Base-by-base conservation (phyloP, 2,888 invertebrate genomes). In the Euclidia mi region DNA sequence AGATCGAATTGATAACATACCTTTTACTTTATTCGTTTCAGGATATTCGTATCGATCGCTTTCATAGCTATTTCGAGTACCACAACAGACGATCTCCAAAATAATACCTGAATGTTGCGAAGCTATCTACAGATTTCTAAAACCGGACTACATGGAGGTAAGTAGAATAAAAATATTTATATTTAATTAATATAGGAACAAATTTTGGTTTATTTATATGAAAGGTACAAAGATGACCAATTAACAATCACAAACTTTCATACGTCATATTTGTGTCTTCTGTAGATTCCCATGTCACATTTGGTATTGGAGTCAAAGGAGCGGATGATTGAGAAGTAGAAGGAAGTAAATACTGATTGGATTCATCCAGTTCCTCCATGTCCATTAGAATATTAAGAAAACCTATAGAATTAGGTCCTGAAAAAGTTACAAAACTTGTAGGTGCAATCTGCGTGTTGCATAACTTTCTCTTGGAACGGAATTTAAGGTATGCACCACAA, bases 381-480 rank as follows among this genome's bases (percentile, higher is more conserved):
- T 31, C 31, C 46, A 46, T 40, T 49, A 38, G 47, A 35, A 35
- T 47, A 47, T 18, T 34, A 34, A 35, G 17, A 34, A 34, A 34
- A 15, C 46, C 46, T 17, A 46, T 47, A 47, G 37, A 47, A 47
- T 38, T 47, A 47, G 37, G 47, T 47, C 47, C 37, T 47, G 47
- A 47, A 47, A 47, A 47, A 37, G 47, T 47, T 47, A 38, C 25
- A 37, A 38, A 47, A 47, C 15, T 47, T 47, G 47, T 47, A 47
- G 15, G n/a, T 47, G 47, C 47, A 47, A 47, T 37, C 47, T 47
- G 47, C 47, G 47, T 47, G 31, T 31, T 31, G 44, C 44, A 44
- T 44, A 44, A 44, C 29, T 44, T 44, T 29, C 44, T 44, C 29
- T 44, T 44, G 29, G 31, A 44, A n/a, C 44, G 44, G 44, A 44